These are phyloP conservation scores for Daktulosphaira vitifoliae DNA, from an alignment of 1,140 invertebrate genomes.

Conservation along the genomic window DNA sequence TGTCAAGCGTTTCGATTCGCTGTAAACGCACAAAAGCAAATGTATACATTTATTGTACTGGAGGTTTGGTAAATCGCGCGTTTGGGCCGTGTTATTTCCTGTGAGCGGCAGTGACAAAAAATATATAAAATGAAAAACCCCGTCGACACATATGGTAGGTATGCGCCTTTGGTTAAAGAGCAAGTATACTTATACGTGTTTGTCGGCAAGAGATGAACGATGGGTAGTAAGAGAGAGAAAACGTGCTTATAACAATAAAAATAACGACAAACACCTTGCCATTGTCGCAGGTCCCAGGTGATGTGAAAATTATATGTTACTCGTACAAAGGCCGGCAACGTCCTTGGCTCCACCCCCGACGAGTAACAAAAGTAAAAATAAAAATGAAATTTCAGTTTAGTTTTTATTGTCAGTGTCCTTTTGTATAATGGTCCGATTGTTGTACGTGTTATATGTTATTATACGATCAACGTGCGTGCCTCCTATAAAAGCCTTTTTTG, in stretches of 20 bases:
- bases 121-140: no score
- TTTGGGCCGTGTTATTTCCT: neutral
- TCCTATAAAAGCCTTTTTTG: neutral
- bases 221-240: neutral
- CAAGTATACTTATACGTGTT: no score
- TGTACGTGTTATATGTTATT: neutral
- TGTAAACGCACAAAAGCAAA: no score
- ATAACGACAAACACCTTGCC: conserved; percentile 21
- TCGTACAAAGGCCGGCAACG: conserved; percentile 6
- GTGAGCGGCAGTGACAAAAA: neutral
- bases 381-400: no score
- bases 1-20: no score
- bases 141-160: neutral
- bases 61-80: neutral
- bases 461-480: neutral
- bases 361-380: no score
- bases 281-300: conserved; percentile 9
- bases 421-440: conserved; percentile 5
- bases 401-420: conserved; percentile 27
- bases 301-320: conserved; percentile 24
- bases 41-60: no score
- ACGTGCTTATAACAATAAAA: neutral
- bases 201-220: no score
- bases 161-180: neutral
- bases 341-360: conserved; percentile 5